Conservation (phyloP, 2,888 invertebrate species). For the Sesia bembeciformis region DNA sequence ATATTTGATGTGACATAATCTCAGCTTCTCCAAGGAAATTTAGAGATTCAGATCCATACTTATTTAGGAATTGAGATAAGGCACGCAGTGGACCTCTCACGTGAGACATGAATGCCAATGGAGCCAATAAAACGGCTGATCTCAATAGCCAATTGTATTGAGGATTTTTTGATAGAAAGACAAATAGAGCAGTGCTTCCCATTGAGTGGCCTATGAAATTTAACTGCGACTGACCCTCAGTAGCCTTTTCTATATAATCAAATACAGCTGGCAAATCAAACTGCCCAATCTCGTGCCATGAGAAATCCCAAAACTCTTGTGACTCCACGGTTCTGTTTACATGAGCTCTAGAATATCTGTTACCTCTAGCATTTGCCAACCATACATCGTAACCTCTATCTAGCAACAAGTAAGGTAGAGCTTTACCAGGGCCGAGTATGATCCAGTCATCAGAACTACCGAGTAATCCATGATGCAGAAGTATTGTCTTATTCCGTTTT, state of each 20-base stretch:
- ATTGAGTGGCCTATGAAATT: constrained; percentile 53
- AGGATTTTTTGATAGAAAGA: constrained; percentile 35
- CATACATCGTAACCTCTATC: constrained; percentile 75
- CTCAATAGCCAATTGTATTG: constrained; percentile 37
- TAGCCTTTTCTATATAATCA: constrained; percentile 34
- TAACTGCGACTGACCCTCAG: constrained; percentile 26
- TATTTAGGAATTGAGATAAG: constrained; percentile 18
- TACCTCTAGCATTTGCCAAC: constrained; percentile 70
- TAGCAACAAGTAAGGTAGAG: constrained; percentile 60
- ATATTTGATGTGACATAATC: constrained; percentile 20
- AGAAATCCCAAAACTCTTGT: constrained; percentile 40
- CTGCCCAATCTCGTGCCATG: constrained; percentile 50
- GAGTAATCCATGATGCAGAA: constrained; percentile 49
- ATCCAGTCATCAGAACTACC: constrained; percentile 60
- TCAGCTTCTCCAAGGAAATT: constrained; percentile 22
- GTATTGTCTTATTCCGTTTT: constrained; percentile 20
- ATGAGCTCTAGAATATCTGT: constrained; percentile 46
- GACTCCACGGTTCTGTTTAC: constrained; percentile 20
- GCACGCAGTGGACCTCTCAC: constrained; percentile 31
- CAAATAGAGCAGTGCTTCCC: constrained; percentile 46
- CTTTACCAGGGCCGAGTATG: constrained; percentile 36
- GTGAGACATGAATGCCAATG: constrained; percentile 41
- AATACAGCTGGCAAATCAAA: constrained; percentile 42
- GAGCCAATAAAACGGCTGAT: constrained; percentile 42
- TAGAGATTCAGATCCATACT: constrained; percentile 16